These are phyloP conservation scores for Liopterus haemorrhoidalis DNA, from an alignment of 2,888 invertebrate genomes.

Conservation along the genomic window DNA sequence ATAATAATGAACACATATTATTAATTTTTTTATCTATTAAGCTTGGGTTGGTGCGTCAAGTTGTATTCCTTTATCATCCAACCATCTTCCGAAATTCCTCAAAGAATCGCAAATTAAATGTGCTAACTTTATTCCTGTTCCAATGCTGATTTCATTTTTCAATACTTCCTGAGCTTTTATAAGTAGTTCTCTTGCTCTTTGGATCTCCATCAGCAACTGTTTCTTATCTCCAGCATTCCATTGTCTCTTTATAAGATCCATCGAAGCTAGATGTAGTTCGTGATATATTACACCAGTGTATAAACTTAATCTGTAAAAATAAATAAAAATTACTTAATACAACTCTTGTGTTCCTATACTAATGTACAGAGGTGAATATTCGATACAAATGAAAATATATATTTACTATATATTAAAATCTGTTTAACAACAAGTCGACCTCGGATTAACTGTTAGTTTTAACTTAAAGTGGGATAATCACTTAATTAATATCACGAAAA, in stretches of 20 bases:
- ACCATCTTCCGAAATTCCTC: conserved; percentile 48
- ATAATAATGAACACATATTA: too few species aligned
- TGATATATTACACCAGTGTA: conserved; percentile 73
- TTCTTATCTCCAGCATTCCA: conserved; percentile 45
- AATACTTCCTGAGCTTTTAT: conserved; percentile 47
- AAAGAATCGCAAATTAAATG: conserved; percentile 48
- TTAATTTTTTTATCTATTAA: too few species aligned
- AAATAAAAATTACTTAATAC: neutral
- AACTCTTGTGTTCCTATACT: neutral
- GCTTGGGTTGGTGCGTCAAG: too few species aligned
- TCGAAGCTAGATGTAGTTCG: conserved; percentile 58
- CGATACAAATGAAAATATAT: conserved; percentile 1
- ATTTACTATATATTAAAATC: too few species aligned
- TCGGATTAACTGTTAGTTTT: too few species aligned
- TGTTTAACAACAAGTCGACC: too few species aligned
- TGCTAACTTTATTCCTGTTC: conserved; percentile 51
- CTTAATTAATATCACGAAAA: too few species aligned
- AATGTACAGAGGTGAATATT: neutral
- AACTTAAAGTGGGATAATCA: too few species aligned
- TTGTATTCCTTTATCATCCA: conserved; percentile 46
- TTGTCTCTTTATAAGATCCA: conserved; percentile 48
- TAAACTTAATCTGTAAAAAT: conserved; percentile 52
- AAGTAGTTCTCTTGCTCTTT: conserved; percentile 48
- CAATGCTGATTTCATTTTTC: conserved; percentile 51
- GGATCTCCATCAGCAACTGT: conserved; percentile 44